Base-by-base conservation (phyloP, 2,113 vertebrate genomes). In the Rhabdornis inornatus region DNA sequence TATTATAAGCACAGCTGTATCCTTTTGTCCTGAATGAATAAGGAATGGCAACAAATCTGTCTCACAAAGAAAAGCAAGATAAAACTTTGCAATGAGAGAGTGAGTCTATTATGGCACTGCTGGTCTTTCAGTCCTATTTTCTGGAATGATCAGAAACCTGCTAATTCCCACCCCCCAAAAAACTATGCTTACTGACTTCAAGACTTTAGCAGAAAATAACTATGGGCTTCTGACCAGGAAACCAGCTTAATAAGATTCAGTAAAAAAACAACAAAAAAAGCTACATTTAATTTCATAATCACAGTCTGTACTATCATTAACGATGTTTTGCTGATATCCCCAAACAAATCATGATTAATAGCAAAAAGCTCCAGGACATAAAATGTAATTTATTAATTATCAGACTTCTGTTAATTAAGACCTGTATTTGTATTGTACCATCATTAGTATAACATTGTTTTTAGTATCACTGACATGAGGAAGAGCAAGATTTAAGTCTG, bases 271-370 rank as follows among this genome's bases (percentile, higher is more conserved):
- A n/a, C n/a, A 87, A 94, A n/a, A 47, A 71, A 50, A 18, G 3
- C 53, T 76, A 53, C 39, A 90, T 90, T 79, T 94, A 83, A 93
- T 92, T 96, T 94, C 53, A 50, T 94, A 95, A 74, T 83, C 81
- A 71, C 27, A 56, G 35, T 81, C 90, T 96, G 64, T 95, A 75
- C 64, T 93, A 40, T 92, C 55, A 83, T 94, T 93, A 95, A 71
- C 7, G 35, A 92, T 68, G 57, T 87, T 84, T 95, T 89, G 42
- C 47, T 52, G 89, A 60, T 70, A 59, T 47, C 3, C 70, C 27
- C 68, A 82, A 45, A 79, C 14, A 86, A 97, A 53, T 84, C 15
- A 86, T 27, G 31, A 74, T 84, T 90, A 91, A 85, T 65, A 69
- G 40, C 70, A 66, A 95, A 95, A 91, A 42, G 27, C 76, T 83